Conservation (phyloP, 2,113 vertebrate species). For the Corynorhinus townsendii region DNA sequence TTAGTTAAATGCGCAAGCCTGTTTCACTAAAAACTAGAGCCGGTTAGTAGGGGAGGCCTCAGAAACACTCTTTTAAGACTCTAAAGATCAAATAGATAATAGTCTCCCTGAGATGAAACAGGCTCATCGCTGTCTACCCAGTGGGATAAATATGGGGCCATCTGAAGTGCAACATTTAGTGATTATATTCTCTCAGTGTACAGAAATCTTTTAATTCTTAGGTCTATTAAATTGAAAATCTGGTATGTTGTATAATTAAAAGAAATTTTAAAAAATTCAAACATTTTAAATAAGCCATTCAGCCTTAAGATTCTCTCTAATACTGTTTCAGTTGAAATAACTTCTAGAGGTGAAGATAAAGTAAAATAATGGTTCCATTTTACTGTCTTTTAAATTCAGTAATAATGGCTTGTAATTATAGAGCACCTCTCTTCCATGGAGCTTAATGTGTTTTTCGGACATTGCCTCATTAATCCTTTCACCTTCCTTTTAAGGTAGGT, state of each 20-base stretch:
- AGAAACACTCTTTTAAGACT: slow-evolving; percentile 8
- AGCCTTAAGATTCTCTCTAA: slow-evolving; percentile 5
- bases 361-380: slow-evolving; percentile 56
- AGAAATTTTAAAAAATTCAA: slow-evolving; percentile 37
- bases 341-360: slow-evolving; percentile 45
- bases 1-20: not conserved
- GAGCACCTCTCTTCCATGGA: slow-evolving; percentile 41
- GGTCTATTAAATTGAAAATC: slow-evolving; percentile 34
- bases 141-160: slow-evolving; percentile 22
- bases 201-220: not conserved
- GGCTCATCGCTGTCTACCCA: not conserved
- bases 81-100: slow-evolving; percentile 32
- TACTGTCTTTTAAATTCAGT: slow-evolving; percentile 56
- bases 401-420: slow-evolving; percentile 67
- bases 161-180: slow-evolving; percentile 11
- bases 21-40: slow-evolving; percentile 13
- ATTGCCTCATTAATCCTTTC: slow-evolving; percentile 65
- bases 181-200: slow-evolving; percentile 40
- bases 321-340: slow-evolving; percentile 35
- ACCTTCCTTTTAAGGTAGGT: slow-evolving; percentile 58
- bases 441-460: slow-evolving; percentile 58
- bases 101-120: slow-evolving; percentile 31
- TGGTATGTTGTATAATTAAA: slow-evolving; percentile 44
- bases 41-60: not conserved
- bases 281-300: slow-evolving; percentile 43